phyloP scores from a whole-genome alignment of 35 echinoderm and acorn worm species.

The Ophioderma brevispina region DNA sequence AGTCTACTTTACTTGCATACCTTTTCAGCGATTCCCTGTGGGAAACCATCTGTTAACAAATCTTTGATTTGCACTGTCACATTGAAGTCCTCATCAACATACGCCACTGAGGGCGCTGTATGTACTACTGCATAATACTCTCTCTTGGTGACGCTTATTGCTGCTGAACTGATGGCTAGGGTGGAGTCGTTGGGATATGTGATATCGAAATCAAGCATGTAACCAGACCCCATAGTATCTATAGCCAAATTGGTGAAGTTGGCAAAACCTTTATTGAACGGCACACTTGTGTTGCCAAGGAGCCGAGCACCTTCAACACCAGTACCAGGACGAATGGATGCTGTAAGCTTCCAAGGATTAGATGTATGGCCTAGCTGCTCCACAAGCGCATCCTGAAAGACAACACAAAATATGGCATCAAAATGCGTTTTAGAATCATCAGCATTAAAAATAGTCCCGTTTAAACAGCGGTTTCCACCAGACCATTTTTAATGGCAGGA shows the following conservation, averaged over 20 bases:
- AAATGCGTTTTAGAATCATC: no score
- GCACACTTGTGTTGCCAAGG: slow-evolving; percentile 64
- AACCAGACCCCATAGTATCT: slow-evolving; percentile 30
- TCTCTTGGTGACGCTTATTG: slow-evolving; percentile 56
- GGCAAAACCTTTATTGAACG: slow-evolving; percentile 62
- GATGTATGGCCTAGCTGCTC: slow-evolving; percentile 59
- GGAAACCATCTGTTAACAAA: slow-evolving; percentile 14
- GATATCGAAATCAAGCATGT: slow-evolving; percentile 82
- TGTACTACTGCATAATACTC: slow-evolving; percentile 31
- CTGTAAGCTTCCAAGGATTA: slow-evolving; percentile 79
- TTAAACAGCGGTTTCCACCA: no score
- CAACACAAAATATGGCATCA: no score
- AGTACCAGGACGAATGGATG: slow-evolving; percentile 21
- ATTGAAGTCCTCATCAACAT: slow-evolving; percentile 41
- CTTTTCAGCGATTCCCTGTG: slow-evolving; percentile 26
- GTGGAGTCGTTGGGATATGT: slow-evolving; percentile 67
- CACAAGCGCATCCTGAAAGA: slow-evolving; percentile 75
- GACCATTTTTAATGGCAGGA: no score
- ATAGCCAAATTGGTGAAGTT: slow-evolving; percentile 81
- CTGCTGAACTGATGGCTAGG: slow-evolving; percentile 17
- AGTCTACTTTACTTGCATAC: neutral
- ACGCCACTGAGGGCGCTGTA: slow-evolving; percentile 2
- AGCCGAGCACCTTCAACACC: neutral
- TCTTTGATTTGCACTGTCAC: slow-evolving; percentile 61
- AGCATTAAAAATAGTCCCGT: no score